These are phyloP conservation scores for Psittacula derbiana DNA, from an alignment of 2,797 vertebrate species.

Conservation along the genomic window DNA sequence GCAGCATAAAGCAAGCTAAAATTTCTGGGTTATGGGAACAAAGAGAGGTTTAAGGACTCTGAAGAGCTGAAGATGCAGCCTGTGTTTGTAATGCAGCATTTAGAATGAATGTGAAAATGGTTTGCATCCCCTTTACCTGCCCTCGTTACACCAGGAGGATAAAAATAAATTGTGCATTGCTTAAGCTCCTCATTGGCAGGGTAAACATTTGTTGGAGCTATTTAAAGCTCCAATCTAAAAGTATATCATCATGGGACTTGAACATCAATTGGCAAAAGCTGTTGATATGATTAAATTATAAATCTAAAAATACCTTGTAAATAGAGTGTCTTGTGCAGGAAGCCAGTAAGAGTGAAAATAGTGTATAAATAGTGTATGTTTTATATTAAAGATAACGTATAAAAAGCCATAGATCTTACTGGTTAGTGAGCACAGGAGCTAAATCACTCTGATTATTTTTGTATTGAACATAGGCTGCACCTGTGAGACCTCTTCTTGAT, in stretches of 20 bases:
- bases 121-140: slow-evolving; percentile 25
- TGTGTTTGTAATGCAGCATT: not conserved
- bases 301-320: not conserved
- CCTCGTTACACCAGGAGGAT: not conserved
- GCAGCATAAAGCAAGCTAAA: not conserved
- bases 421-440: not conserved
- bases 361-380: not conserved
- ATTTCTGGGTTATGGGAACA: not conserved
- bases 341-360: not conserved
- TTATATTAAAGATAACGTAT: not conserved
- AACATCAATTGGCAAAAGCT: slow-evolving; percentile 11
- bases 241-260: not conserved
- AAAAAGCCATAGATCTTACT: not conserved
- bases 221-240: slow-evolving; percentile 10
- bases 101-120: slow-evolving; percentile 24
- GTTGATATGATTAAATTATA: slow-evolving; percentile 11
- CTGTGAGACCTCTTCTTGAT: not conserved
- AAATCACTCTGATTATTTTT: not conserved
- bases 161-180: slow-evolving; percentile 36
- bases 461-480: not conserved
- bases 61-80: not conserved
- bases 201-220: slow-evolving; percentile 6
- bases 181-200: slow-evolving; percentile 28
- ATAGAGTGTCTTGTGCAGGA: not conserved
- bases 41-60: not conserved